These are phyloP conservation scores for Eudiplozoon nipponicum DNA, from an alignment of 2,888 invertebrate species.

Conservation along the genomic window DNA sequence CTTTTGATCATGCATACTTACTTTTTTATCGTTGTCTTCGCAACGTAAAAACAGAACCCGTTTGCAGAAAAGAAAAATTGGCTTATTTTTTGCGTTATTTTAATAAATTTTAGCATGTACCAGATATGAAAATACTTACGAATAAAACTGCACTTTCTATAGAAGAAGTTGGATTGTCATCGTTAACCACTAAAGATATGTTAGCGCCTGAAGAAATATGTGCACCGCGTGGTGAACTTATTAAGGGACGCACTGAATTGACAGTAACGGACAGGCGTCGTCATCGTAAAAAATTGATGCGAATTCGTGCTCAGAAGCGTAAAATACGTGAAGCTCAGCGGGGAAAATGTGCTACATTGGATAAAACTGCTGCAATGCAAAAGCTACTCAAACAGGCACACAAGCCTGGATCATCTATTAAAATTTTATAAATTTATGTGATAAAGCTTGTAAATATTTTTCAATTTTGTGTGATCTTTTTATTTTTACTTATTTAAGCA, in stretches of 20 bases:
- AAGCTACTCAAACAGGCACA: not conserved
- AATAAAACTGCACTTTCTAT: not conserved
- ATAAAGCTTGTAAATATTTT: too few species aligned
- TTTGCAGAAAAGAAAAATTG: too few species aligned
- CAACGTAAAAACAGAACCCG: too few species aligned
- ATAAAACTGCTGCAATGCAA: not conserved
- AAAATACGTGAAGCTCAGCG: not conserved
- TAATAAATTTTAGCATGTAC: too few species aligned
- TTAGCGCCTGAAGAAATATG: not conserved
- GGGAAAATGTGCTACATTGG: not conserved
- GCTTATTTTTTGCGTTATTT: too few species aligned
- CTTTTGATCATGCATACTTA: too few species aligned
- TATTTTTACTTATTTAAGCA: too few species aligned
- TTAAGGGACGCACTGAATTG: not conserved
- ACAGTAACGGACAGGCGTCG: not conserved
- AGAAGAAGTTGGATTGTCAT: not conserved
- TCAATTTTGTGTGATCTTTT: too few species aligned
- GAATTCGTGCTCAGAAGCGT: slow-evolving; percentile 1
- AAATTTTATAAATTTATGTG: too few species aligned
- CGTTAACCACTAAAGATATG: not conserved
- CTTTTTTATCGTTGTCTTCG: too few species aligned
- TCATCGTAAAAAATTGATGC: slow-evolving; percentile 3
- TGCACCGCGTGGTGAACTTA: slow-evolving; percentile 1
- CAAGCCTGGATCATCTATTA: slow-evolving; percentile 1
- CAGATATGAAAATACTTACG: too few species aligned